phyloP scores from a whole-genome alignment of 2,888 invertebrate species.

The Enoplolaimus lenunculus region DNA sequence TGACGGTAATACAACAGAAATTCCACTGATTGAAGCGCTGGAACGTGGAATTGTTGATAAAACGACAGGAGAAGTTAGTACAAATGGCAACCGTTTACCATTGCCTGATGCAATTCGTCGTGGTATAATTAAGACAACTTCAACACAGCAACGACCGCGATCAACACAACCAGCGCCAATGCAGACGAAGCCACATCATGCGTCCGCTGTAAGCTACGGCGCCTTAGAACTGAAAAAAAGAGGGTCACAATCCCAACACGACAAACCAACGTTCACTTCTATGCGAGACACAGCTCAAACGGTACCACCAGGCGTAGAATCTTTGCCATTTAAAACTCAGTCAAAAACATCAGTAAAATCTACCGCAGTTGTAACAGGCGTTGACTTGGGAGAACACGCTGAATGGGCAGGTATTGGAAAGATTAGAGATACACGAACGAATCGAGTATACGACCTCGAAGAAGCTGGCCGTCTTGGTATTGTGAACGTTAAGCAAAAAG shows the following conservation, averaged over 20 bases:
- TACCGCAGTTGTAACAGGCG: slow-evolving; percentile 37
- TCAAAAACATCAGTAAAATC: slow-evolving; percentile 40
- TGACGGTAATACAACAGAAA: slow-evolving; percentile 32
- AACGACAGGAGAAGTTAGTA: slow-evolving; percentile 67
- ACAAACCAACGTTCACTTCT: slow-evolving; percentile 31
- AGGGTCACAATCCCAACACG: not conserved
- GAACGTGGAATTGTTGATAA: slow-evolving; percentile 43
- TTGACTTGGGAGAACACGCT: slow-evolving; percentile 39
- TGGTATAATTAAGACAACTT: not conserved
- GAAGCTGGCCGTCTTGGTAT: slow-evolving; percentile 41
- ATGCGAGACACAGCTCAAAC: slow-evolving; percentile 39
- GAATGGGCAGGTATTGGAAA: slow-evolving; percentile 40
- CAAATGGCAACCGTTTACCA: slow-evolving; percentile 56
- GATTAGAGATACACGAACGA: slow-evolving; percentile 36
- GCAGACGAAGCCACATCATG: slow-evolving; percentile 52
- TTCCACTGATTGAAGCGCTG: slow-evolving; percentile 43
- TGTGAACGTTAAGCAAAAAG: slow-evolving; percentile 39
- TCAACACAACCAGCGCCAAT: not conserved
- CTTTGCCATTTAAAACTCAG: slow-evolving; percentile 38
- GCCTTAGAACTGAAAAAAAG: not conserved
- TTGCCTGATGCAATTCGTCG: not conserved
- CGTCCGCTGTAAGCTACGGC: slow-evolving; percentile 45
- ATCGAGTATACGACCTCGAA: slow-evolving; percentile 34
- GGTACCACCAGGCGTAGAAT: slow-evolving; percentile 28
- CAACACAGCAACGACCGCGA: not conserved